Evolutionary conservation across 2,797 vertebrate genomes (phyloP), one percentile per base, ranked within the genome.

Genomic region (Sebastiscus tertius): DNA sequence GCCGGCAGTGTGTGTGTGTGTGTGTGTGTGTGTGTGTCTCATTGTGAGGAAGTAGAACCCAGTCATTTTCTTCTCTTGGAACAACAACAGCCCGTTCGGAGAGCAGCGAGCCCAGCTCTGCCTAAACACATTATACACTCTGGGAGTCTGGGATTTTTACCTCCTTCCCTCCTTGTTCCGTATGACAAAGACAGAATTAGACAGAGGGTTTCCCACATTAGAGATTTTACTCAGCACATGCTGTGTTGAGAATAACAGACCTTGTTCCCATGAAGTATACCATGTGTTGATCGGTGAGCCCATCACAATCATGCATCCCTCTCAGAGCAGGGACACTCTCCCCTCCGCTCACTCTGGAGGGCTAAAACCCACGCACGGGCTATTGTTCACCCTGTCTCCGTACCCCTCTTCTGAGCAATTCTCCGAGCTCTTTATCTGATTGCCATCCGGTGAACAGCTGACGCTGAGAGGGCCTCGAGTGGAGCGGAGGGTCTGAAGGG

Each of bases 391-490:
- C 75, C 87, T 79, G 86, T 92, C 86, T 88, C 85, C 77, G 91
- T 72, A 83, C 76, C 88, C 90, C 92, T 96, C 92, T 92, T 87
- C 86, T 86, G 82, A 93, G 90, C 92, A 92, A 95, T 95, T 96
- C 95, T 96, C 95, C 79, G 49, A 92, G 93, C 93, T 94, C 94
- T 97, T 96, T 96, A 96, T 97, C 95, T 95, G 95, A 96, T 96
- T 95, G 95, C 95, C 95, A 95, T 96, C 94, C 93, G 86, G 95
- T 87, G 95, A 96, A 96, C 95, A 97, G 95, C 96, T 97, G 96
- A 96, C 93, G 66, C 87, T 92, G 94, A 96, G 95, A 96, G 95
- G 93, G 90, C 88, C 92, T 95, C 77, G 95, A 96, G 93, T 95
- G 94, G 85, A 90, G 92, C 81, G 71, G 85, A 69, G 83, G 88